Evolutionary conservation across 2,888 invertebrate species (phyloP), one percentile per base, ranked within the genome.

Genomic region (Aleiodes testaceus): DNA sequence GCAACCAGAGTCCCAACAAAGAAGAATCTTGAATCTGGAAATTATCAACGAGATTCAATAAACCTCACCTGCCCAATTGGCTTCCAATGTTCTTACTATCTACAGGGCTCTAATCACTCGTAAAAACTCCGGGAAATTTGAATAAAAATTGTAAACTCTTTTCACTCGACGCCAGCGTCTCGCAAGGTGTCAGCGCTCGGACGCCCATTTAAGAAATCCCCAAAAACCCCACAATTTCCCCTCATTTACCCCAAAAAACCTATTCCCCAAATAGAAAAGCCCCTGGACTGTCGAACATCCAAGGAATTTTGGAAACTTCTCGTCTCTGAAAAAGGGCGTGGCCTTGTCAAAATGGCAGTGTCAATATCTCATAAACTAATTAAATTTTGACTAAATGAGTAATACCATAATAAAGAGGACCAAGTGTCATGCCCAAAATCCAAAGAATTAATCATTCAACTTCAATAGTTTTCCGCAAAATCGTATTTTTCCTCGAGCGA

Each of bases 311-410:
- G 1, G 22, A 63, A 59, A 63, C n/a, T 45, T 11, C 3, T 20
- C 6, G 12, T 11, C 20, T 22, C 45, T 20, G 20, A 22, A 63
- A 63, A 63, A 63, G 63, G 63, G 63, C 63, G 63, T 63, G 63
- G 63, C 45, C 63, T 63, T 63, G 22, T 14, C 18, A 63, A 63
- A 45, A 63, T 45, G 63, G 63, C 45, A 63, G 44, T 47, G n/a
- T 63, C 63, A n/a, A 63, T 45, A 26, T 63, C 26, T 45, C 22
- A 7, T 20, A 42, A n/a, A 36, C 3, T n/a, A 59, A 55, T 26
- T 1, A 6, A 70, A 30, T 70, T 55, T 47, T n/a, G 16, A 9
- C 0, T 0, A 36, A 73, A 52, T 14, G 45, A 49, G 20, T 18
- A 42, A 22, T 20, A 49, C 1, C 26, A 14, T 36, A 12, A 12